Evolutionary conservation across 2,888 invertebrate genomes (phyloP), one percentile per base, ranked within the genome.

Genomic region (Drosophila macrothrix): DNA sequence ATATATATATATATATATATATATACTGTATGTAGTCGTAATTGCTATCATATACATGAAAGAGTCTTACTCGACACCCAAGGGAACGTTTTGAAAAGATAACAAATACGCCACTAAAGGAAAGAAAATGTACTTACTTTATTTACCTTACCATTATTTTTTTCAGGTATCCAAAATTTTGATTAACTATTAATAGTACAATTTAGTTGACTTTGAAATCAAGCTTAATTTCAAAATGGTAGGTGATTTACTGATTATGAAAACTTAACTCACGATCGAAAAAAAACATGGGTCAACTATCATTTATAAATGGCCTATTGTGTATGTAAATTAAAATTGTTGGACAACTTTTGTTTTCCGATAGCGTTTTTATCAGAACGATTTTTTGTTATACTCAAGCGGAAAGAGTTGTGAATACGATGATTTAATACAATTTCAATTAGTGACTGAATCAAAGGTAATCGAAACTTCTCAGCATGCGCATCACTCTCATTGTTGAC

Each of bases 381-480:
- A 29, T 52, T 52, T 31, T n/a, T 1, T 5, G 29, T 10, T 6
- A 19, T 43, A 9, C n/a, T 50, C 41, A 56, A 29, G 19, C 67
- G 12, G 14, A 14, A 25, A 35, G 35, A 49, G 29, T 12, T 52
- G 28, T 60, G 33, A 29, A 56, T 28, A 29, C 16, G 39, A 39
- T 14, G 1, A 39, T 55, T 37, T 12, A 37, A 37, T 37, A 37
- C 7, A 37, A 41, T n/a, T n/a, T 4, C n/a, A 43, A 12, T n/a
- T n/a, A 3, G n/a, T n/a, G n/a, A 10, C 39, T 41, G 0, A 19
- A 7, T 19, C 29, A 28, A 41, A 43, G 16, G 16, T 25, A 31
- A 29, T 54, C 29, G 16, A 52, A 14, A 10, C 9, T 9, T 25
- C 12, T 64, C 31, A 35, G 29, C 2, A 72, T 65, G 73, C 52